Conservation (phyloP, 64 coral and sea anemone genomes). For the Stylophora pistillata region DNA sequence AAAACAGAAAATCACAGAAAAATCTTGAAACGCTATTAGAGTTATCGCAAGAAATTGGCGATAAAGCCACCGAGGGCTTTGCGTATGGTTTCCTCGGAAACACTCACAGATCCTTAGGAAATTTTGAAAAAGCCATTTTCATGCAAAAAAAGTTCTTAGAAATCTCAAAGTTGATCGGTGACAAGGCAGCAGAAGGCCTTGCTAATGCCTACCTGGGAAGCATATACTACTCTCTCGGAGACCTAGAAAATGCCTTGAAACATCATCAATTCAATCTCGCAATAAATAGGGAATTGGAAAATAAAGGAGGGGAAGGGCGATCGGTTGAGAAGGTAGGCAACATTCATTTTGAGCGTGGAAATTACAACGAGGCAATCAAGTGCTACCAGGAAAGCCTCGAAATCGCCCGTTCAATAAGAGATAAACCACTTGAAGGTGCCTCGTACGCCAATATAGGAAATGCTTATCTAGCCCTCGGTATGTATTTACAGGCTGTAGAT, state of each 20-base stretch:
- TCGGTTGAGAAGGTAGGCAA: slow-evolving; percentile 19
- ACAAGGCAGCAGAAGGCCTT: slow-evolving; percentile 22
- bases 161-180: background rate
- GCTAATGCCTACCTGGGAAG: slow-evolving; percentile 17
- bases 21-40: slow-evolving; percentile 14
- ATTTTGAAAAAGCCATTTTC: slow-evolving; percentile 26
- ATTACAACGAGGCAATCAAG: slow-evolving; percentile 28
- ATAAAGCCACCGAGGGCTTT: slow-evolving; percentile 4
- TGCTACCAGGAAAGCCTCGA: slow-evolving; percentile 14
- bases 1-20: slow-evolving; percentile 7
- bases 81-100: slow-evolving; percentile 24
- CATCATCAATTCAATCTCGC: background rate
- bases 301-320: slow-evolving; percentile 23
- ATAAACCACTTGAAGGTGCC: slow-evolving; percentile 44
- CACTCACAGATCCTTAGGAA: slow-evolving; percentile 16
- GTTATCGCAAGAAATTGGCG: slow-evolving; percentile 14
- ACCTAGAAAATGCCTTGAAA: slow-evolving; percentile 22
- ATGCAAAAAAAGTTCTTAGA: slow-evolving; percentile 22
- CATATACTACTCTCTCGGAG: background rate
- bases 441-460: slow-evolving; percentile 32
- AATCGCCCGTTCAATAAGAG: slow-evolving; percentile 18
- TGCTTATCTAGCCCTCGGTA: slow-evolving; percentile 8
- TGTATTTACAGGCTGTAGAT: slow-evolving; percentile 24
- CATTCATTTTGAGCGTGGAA: background rate
- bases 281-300: background rate